Conservation (phyloP, 2,113 vertebrate genomes). For the Passer domesticus region DNA sequence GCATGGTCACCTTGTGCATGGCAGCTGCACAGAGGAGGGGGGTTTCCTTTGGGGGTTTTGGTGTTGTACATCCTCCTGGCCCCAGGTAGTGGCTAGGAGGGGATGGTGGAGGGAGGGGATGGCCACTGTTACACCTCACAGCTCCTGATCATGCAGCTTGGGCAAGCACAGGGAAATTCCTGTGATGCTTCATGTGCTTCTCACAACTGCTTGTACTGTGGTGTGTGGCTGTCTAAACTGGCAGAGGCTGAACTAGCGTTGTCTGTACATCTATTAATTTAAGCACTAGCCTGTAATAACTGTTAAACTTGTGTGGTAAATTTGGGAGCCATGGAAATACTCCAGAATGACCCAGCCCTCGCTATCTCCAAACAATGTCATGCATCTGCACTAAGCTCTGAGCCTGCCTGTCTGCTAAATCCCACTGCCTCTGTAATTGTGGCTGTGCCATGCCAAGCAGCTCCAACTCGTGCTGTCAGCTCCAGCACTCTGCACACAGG, state of each 20-base stretch:
- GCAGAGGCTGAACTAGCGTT: not conserved
- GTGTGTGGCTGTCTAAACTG: not conserved
- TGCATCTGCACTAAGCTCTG: not conserved
- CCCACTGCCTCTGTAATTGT: not conserved
- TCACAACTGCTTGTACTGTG: fast-evolving
- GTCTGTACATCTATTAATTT: not conserved
- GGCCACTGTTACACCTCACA: fast-evolving
- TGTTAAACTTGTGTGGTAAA: not conserved
- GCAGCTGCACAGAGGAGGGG: not conserved
- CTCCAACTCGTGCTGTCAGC: not conserved
- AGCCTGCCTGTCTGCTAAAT: not conserved
- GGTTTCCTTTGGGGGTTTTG: not conserved
- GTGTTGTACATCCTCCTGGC: not conserved
- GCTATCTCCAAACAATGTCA: not conserved
- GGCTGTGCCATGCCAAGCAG: not conserved
- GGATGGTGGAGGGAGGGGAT: not conserved
- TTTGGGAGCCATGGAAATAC: not conserved
- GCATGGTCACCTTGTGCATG: not conserved
- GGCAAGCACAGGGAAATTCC: not conserved
- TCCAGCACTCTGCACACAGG: not conserved
- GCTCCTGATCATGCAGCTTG: fast-evolving
- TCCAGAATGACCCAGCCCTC: not conserved
- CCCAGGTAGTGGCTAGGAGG: not conserved
- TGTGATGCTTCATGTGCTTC: not conserved
- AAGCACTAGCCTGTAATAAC: not conserved